phyloP scores from a whole-genome alignment of 2,888 invertebrate species.

The Teinopalpus imperialis region DNA sequence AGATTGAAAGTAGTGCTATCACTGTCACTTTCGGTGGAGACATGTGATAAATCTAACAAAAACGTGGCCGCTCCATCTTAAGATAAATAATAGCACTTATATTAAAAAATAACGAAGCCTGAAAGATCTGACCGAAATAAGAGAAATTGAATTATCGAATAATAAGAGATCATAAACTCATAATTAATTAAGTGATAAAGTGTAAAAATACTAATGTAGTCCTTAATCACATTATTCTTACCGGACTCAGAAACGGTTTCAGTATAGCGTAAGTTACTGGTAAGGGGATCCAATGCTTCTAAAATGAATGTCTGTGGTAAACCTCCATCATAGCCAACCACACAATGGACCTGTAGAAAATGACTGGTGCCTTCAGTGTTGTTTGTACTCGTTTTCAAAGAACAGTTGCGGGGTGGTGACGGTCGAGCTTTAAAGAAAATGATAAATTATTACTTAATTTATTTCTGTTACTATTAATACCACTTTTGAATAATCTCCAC shows the following conservation, averaged over 20 bases:
- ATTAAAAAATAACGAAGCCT: not conserved
- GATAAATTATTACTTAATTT: too few relatives aligned
- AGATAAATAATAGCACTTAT: conserved; percentile 9
- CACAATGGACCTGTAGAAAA: conserved; percentile 90
- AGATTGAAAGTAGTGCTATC: conserved; percentile 85
- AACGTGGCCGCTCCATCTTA: conserved; percentile 71
- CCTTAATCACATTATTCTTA: too few relatives aligned
- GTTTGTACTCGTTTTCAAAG: conserved; percentile 85
- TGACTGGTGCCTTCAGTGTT: conserved; percentile 62
- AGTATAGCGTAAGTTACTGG: conserved; percentile 86
- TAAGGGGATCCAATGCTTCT: conserved; percentile 90
- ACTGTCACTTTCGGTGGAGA: conserved; percentile 73
- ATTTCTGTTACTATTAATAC: too few relatives aligned
- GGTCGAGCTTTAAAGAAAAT: conserved; percentile 85
- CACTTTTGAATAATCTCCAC: too few relatives aligned
- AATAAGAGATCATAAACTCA: too few relatives aligned
- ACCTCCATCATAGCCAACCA: conserved; percentile 94
- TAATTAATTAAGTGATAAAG: too few relatives aligned
- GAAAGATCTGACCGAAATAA: too few relatives aligned
- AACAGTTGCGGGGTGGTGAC: conserved; percentile 92
- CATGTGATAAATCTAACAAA: conserved; percentile 82
- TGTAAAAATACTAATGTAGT: too few relatives aligned
- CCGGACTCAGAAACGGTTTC: conserved; percentile 82
- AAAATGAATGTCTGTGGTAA: conserved; percentile 92
- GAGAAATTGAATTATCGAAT: too few relatives aligned